Evolutionary conservation across 2,797 vertebrate genomes (phyloP), one percentile per base, ranked within the genome.

Genomic region (Thunnus albacares): DNA sequence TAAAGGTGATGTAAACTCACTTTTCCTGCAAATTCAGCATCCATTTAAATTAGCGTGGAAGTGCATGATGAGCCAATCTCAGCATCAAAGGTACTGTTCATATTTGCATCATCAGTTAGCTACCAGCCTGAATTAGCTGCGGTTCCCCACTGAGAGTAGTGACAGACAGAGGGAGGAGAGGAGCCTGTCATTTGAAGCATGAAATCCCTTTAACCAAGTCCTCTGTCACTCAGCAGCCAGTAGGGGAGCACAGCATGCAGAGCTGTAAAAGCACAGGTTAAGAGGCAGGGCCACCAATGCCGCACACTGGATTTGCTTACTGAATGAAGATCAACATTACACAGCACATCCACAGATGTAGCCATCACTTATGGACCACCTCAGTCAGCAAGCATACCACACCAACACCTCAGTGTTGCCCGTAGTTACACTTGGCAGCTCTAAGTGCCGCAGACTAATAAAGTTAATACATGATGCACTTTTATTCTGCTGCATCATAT

Each of bases 141-240:
- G 53, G 67, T 30, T 61, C 66, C 90, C 86, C 62, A n/a, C 81
- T 33, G 89, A 56, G 88, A 79, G 70, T 2, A 4, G 35, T 82
- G 89, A 80, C 83, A 90, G 89, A 80, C 75, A 87, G 87, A 83
- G 58, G 71, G 85, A 84, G 89, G 81, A 89, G 84, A 59, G 71
- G 67, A 79, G 83, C 77, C 79, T 87, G 84, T 91, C 86, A 92
- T 87, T 85, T 89, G 89, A 90, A 89, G 89, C 85, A 79, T 90
- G 88, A 90, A 93, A 94, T 94, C 90, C 83, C 66, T 91, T 90
- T 92, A 91, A 93, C 83, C 87, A 82, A 78, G 80, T 89, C 80
- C 71, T 91, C 87, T 90, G 90, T 91, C 90, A 90, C 86, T 91
- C 87, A 81, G 75, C 74, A 79, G 81, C 82, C 89, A 55, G 91